phyloP scores from a whole-genome alignment of 2,888 invertebrate genomes.

The Phania funesta region DNA sequence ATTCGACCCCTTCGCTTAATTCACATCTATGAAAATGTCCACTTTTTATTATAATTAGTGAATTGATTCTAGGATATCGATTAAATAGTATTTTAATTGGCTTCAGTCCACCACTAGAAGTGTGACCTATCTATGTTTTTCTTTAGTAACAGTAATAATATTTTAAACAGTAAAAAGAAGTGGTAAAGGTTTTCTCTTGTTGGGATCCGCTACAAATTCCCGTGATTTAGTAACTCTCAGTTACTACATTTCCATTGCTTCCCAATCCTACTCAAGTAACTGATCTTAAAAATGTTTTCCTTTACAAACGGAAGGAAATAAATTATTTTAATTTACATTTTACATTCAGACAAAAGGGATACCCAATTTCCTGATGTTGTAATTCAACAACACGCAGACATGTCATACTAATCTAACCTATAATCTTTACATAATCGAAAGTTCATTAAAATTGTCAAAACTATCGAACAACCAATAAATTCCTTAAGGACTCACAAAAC shows the following conservation, averaged over 20 bases:
- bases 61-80: too few relatives aligned
- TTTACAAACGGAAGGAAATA: constrained; percentile 50
- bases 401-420: constrained; percentile 46
- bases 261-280: neutral
- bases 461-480: constrained; percentile 61
- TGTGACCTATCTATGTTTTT: too few relatives aligned
- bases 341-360: neutral
- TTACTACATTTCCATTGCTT: neutral
- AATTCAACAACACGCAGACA: neutral
- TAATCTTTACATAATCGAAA: constrained; percentile 56
- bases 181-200: neutral
- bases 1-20: too few relatives aligned
- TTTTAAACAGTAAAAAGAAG: too few relatives aligned
- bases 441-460: constrained; percentile 67
- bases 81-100: too few relatives aligned
- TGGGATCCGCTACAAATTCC: neutral
- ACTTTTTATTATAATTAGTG: too few relatives aligned
- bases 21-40: too few relatives aligned
- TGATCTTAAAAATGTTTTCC: neutral
- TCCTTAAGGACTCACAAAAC: constrained; percentile 55
- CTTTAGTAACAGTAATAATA: too few relatives aligned
- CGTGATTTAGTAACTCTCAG: neutral
- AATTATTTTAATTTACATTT: constrained; percentile 44
- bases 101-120: too few relatives aligned
- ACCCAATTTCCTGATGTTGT: constrained; percentile 48